These are phyloP conservation scores for Drosophila subpulchrella DNA, from an alignment of 1,140 invertebrate species.

Conservation along the genomic window DNA sequence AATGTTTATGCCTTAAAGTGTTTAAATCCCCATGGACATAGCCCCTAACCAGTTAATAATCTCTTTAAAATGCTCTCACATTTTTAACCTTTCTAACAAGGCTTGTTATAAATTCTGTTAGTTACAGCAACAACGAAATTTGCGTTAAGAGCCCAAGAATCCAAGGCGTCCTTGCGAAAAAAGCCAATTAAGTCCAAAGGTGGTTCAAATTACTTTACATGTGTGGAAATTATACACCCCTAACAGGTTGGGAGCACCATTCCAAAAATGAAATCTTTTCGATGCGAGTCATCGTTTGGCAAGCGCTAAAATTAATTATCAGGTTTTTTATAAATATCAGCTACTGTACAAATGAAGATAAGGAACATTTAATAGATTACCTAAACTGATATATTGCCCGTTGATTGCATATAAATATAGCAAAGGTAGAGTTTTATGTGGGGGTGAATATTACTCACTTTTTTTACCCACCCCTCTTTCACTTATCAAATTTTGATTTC, in stretches of 20 bases:
- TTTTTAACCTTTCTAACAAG: neutral
- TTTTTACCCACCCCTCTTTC: neutral
- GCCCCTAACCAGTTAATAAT: neutral
- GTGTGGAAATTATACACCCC: slow-evolving; percentile 1
- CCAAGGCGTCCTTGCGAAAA: too few species aligned
- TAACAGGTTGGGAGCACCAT: neutral
- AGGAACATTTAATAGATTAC: slow-evolving; percentile 24
- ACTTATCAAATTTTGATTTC: slow-evolving; percentile 49
- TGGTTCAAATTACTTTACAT: slow-evolving; percentile 11
- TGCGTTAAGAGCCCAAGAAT: neutral
- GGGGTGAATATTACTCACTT: neutral
- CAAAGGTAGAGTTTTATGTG: slow-evolving; percentile 2
- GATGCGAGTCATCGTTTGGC: slow-evolving; percentile 35
- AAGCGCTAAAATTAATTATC: slow-evolving; percentile 42
- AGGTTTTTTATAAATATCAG: slow-evolving; percentile 17
- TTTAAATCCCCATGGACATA: too few species aligned
- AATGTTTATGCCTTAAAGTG: too few species aligned
- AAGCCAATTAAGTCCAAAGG: slow-evolving; percentile 24
- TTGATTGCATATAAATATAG: slow-evolving; percentile 15
- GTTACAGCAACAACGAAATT: slow-evolving; percentile 13
- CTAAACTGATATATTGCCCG: slow-evolving; percentile 9
- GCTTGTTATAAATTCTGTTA: slow-evolving; percentile 19
- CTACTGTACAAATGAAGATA: slow-evolving; percentile 14
- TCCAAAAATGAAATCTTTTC: neutral
- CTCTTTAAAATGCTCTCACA: neutral